These are phyloP conservation scores for Trachelipus rathkii DNA, from an alignment of 1,140 invertebrate genomes.

Conservation along the genomic window DNA sequence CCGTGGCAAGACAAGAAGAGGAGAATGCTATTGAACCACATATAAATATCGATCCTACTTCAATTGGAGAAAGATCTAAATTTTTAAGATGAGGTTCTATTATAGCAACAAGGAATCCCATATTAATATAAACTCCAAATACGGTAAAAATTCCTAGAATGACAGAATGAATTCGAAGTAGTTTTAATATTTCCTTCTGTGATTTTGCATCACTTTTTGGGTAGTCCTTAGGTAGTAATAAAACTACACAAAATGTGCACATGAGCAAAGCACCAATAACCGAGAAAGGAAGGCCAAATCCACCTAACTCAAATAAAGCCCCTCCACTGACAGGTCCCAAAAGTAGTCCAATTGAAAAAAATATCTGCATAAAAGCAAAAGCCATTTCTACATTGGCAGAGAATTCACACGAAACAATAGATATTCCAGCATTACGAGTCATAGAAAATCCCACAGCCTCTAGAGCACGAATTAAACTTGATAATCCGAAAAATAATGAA, in stretches of 20 bases:
- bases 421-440: slow-evolving; percentile 7
- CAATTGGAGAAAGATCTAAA: slow-evolving; percentile 65
- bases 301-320: slow-evolving; percentile 47
- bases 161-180: slow-evolving; percentile 47
- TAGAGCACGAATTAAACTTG: slow-evolving; percentile 1
- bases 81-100: slow-evolving; percentile 74
- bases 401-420: slow-evolving; percentile 20
- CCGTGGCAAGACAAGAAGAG: slow-evolving; percentile 74
- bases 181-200: slow-evolving; percentile 59
- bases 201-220: slow-evolving; percentile 40
- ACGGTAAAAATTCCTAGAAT: slow-evolving; percentile 63
- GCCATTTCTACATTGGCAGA: slow-evolving; percentile 14
- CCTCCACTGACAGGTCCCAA: slow-evolving; percentile 48
- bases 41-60: slow-evolving; percentile 78
- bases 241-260: slow-evolving; percentile 36
- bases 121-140: slow-evolving; percentile 69
- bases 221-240: slow-evolving; percentile 46
- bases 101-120: slow-evolving; percentile 75
- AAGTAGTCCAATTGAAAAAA: slow-evolving; percentile 11
- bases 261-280: slow-evolving; percentile 47
- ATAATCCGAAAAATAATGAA: background rate
- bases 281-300: slow-evolving; percentile 48
- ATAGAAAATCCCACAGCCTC: slow-evolving; percentile 17
- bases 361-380: slow-evolving; percentile 16
- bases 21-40: slow-evolving; percentile 77